phyloP scores from a whole-genome alignment of 2,113 vertebrate genomes.

The Lepus americanus region DNA sequence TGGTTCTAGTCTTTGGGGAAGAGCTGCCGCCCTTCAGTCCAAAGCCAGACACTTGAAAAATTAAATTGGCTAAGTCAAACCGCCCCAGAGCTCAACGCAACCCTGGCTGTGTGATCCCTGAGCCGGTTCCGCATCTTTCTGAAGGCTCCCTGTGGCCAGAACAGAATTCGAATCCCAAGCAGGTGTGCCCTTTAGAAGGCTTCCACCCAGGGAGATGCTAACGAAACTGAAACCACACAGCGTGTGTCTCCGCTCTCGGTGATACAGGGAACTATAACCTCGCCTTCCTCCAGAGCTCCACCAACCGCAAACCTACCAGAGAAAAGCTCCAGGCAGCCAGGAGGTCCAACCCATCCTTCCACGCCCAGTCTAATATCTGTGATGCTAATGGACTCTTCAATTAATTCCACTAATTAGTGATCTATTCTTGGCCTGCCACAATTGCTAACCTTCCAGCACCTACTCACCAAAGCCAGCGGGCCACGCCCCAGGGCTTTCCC shows the following conservation, averaged over 20 bases:
- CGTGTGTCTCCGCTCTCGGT: not conserved
- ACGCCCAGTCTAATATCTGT: slow-evolving; percentile 4
- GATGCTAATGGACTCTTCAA: slow-evolving; percentile 61
- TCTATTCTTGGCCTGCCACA: slow-evolving; percentile 53
- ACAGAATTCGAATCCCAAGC: slow-evolving; percentile 14
- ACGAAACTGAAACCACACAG: not conserved
- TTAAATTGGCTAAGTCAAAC: slow-evolving; percentile 21
- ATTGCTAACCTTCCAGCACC: slow-evolving; percentile 46
- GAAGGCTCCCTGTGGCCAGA: not conserved
- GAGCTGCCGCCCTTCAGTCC: not conserved
- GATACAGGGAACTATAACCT: not conserved
- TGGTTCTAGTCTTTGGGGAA: slow-evolving; percentile 58
- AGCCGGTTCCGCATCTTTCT: slow-evolving; percentile 2
- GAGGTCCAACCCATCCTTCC: slow-evolving; percentile 28
- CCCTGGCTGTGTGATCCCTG: not conserved
- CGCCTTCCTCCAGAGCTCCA: not conserved
- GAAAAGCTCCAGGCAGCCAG: slow-evolving; percentile 3
- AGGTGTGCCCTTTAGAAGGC: slow-evolving; percentile 6
- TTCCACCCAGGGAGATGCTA: not conserved
- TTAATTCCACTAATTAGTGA: slow-evolving; percentile 69
- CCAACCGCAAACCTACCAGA: slow-evolving; percentile 22
- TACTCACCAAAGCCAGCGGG: slow-evolving; percentile 29
- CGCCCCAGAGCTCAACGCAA: not conserved
- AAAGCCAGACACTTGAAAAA: slow-evolving; percentile 56
- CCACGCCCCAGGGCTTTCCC: not conserved